Conservation (phyloP, 35 echinoderm and acorn worm genomes). For the Heliocidaris erythrogramma region DNA sequence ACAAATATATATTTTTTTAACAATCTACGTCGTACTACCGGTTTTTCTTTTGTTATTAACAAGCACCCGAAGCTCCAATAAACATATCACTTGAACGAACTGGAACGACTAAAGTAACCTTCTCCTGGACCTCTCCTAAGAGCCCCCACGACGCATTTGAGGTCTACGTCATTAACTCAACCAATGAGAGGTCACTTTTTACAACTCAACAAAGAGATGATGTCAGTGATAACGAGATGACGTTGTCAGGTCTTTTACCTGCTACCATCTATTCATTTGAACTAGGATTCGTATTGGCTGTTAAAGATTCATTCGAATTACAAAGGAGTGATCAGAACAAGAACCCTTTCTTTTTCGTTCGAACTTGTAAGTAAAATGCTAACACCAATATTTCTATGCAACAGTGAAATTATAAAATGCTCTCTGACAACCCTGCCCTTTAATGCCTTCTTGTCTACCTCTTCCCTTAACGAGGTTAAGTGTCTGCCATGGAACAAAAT, state of each 20-base stretch:
- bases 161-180: conserved; percentile 7
- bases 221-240: neutral
- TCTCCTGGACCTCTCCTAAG: neutral
- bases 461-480: too few relatives aligned
- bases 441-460: too few relatives aligned
- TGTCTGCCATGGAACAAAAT: too few relatives aligned
- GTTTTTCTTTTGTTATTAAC: too few relatives aligned
- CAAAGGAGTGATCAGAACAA: neutral
- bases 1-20: too few relatives aligned
- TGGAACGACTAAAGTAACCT: neutral
- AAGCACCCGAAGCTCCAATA: neutral
- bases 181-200: neutral
- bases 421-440: too few relatives aligned
- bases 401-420: too few relatives aligned
- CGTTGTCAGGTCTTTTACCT: neutral
- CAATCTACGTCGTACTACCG: too few relatives aligned
- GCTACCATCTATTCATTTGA: neutral
- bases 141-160: neutral
- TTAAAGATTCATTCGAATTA: neutral
- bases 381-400: too few relatives aligned
- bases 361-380: neutral
- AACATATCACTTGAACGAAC: neutral
- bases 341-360: neutral
- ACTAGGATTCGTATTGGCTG: neutral
- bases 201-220: neutral